phyloP scores from a whole-genome alignment of 2,888 invertebrate genomes.

The Drosophila planitibia region DNA sequence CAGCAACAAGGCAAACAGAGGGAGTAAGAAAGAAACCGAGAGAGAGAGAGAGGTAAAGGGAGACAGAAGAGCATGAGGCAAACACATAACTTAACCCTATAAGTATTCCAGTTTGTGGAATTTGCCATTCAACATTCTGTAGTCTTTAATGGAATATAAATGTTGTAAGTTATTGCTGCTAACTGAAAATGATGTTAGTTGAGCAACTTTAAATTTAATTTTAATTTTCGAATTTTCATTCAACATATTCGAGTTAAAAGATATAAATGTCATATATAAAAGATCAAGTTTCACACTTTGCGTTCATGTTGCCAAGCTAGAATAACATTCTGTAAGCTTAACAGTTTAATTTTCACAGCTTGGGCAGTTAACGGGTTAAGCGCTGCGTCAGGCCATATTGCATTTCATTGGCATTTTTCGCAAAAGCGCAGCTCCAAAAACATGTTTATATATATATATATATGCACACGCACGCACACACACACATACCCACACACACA shows the following conservation, averaged over 20 bases:
- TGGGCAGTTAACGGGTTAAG: conserved; percentile 57
- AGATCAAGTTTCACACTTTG: background rate
- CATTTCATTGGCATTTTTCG: conserved; percentile 73
- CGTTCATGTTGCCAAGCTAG: background rate
- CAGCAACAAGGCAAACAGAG: conserved; percentile 26
- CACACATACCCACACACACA: background rate
- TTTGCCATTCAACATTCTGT: conserved; percentile 6
- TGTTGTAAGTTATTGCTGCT: background rate
- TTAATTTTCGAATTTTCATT: background rate
- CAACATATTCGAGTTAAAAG: background rate
- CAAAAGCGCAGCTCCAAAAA: conserved; percentile 70
- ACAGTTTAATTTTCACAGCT: conserved; percentile 4
- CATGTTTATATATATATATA: conserved; percentile 36
- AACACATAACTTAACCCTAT: conserved; percentile 47
- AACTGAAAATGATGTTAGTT: background rate
- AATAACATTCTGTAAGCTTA: background rate
- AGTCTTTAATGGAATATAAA: conserved; percentile 9
- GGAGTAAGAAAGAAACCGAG: background rate
- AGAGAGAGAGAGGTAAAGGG: background rate
- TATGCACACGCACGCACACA: conserved; percentile 27
- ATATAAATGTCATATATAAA: background rate
- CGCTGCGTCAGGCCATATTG: conserved; percentile 57
- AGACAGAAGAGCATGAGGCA: background rate
- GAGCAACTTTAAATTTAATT: background rate
- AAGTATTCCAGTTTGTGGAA: conserved; percentile 21